Conservation (phyloP, 2,797 vertebrate genomes). For the Enteromius thamalakanensis region DNA sequence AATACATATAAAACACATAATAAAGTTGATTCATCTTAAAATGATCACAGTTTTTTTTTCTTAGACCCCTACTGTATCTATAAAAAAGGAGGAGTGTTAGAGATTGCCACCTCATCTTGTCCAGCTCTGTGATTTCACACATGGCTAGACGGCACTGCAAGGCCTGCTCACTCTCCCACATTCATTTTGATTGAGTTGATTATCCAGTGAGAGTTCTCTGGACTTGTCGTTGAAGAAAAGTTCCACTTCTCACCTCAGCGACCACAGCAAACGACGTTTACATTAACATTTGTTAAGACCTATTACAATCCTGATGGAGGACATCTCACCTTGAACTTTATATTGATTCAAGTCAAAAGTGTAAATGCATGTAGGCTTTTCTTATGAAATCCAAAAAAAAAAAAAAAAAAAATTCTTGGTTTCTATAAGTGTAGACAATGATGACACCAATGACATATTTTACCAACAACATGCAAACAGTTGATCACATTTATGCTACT, state of each 20-base stretch:
- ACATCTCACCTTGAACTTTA: slow-evolving; percentile 2
- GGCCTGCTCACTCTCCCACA: slow-evolving; percentile 22
- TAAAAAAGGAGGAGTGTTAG: background rate
- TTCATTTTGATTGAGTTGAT: slow-evolving; percentile 50
- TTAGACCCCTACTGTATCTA: background rate
- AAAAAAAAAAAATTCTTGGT: no score
- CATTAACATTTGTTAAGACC: slow-evolving; percentile 5
- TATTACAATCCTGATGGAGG: background rate
- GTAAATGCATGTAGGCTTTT: background rate
- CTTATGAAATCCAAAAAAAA: background rate
- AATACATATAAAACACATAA: background rate
- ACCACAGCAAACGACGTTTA: background rate
- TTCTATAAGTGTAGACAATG: background rate
- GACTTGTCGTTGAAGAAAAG: slow-evolving; percentile 30
- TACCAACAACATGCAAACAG: background rate
- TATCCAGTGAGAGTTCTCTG: slow-evolving; percentile 43
- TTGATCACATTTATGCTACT: background rate
- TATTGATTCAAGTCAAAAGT: slow-evolving; percentile 1
- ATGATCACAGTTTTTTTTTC: background rate
- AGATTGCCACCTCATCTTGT: slow-evolving; percentile 12
- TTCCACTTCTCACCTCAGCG: slow-evolving; percentile 42
- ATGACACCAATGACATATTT: background rate
- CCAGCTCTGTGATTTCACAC: slow-evolving; percentile 52
- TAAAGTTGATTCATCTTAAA: background rate
- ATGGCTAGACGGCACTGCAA: slow-evolving; percentile 31